Percentiles rank a stretch among this genome's conserved stretches.
Evolutionary conservation across 2,113 vertebrate species (phyloP).

Genomic region (Pterophyllum scalare): DNA sequence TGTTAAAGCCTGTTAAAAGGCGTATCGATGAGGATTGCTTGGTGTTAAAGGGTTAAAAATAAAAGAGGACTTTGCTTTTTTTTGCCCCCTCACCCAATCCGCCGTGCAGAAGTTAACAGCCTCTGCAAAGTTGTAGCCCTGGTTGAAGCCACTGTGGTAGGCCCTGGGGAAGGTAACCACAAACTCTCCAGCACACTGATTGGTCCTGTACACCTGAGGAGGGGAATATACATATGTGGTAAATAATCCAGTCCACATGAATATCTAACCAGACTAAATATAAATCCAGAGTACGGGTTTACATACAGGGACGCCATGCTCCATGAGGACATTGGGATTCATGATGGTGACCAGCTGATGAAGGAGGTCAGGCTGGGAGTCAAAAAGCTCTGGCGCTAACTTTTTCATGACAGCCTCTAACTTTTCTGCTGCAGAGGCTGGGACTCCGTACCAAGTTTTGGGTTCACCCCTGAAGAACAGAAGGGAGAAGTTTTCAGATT

Average conservation of each 20-base stretch:
- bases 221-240: neutral
- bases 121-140: slow-evolving; percentile 99
- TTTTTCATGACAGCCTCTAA: slow-evolving; percentile 98
- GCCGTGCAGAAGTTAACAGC: slow-evolving; percentile 99
- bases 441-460: slow-evolving; percentile 98
- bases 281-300: neutral
- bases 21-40: no score
- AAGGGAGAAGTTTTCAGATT: neutral
- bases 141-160: slow-evolving; percentile 99
- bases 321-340: slow-evolving; percentile 98
- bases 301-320: slow-evolving; percentile 96
- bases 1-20: no score
- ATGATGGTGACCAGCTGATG: slow-evolving; percentile 99
- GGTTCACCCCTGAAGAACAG: slow-evolving; percentile 90
- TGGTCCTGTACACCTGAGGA: slow-evolving; percentile 93
- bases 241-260: neutral
- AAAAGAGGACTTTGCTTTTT: neutral
- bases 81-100: slow-evolving; percentile 88
- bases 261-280: neutral
- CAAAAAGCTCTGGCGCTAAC: slow-evolving; percentile 94
- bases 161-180: slow-evolving; percentile 98
- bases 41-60: no score
- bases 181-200: slow-evolving; percentile 98
- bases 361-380: slow-evolving; percentile 96
- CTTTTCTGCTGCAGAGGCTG: slow-evolving; percentile 94